phyloP scores from a whole-genome alignment of 2,888 invertebrate genomes.

The Tinea semifulvella region DNA sequence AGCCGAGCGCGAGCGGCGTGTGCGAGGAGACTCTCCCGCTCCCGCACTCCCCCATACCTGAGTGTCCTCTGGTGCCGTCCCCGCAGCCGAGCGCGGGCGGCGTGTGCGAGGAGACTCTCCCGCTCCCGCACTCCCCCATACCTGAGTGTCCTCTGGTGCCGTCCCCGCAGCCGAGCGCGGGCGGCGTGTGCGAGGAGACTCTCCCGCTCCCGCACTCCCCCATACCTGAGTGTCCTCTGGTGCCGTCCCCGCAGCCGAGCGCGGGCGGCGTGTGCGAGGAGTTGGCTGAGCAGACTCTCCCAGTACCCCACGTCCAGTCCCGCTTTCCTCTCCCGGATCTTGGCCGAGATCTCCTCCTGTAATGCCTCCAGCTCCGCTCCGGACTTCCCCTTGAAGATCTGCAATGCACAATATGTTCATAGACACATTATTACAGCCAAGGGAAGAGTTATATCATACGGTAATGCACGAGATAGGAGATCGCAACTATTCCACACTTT shows the following conservation, averaged over 20 bases:
- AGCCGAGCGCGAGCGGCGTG: no score
- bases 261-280: constrained; percentile 93
- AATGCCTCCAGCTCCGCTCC: constrained; percentile 85
- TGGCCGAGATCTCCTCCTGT: constrained; percentile 84
- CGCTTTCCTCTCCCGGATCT: constrained; percentile 84
- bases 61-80: neutral
- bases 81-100: neutral
- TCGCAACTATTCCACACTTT: no score
- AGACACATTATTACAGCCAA: no score
- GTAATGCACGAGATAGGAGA: no score
- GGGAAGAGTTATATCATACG: no score
- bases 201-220: no score
- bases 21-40: no score
- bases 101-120: no score
- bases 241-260: constrained; percentile 92
- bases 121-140: no score
- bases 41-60: no score
- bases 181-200: constrained; percentile 96
- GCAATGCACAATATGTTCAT: no score
- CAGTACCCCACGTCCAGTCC: constrained; percentile 97
- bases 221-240: constrained; percentile 83
- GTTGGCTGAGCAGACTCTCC: constrained; percentile 95
- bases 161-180: constrained; percentile 87
- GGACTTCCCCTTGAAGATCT: constrained; percentile 93
- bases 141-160: constrained; percentile 89